These are phyloP conservation scores for Stegostoma tigrinum DNA, from an alignment of 2,113 vertebrate genomes.

Conservation along the genomic window DNA sequence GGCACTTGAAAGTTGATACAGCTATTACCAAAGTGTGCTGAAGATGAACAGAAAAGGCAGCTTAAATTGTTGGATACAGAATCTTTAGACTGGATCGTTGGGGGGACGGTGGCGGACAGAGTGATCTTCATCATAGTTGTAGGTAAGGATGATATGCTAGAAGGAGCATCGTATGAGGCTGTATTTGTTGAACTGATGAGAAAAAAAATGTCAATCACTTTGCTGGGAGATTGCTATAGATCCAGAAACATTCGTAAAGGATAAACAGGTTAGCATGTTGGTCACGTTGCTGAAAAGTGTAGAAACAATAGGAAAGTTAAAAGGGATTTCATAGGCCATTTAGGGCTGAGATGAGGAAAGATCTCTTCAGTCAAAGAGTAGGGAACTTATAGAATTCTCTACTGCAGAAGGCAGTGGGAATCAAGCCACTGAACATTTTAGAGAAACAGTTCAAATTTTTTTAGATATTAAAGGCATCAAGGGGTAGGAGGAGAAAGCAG, in stretches of 20 bases:
- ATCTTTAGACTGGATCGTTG: not conserved
- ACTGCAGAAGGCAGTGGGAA: too few relatives aligned
- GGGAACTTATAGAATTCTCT: too few relatives aligned
- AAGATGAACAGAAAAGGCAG: not conserved
- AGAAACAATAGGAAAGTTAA: not conserved
- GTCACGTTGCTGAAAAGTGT: not conserved
- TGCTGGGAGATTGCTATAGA: not conserved
- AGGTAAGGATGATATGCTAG: not conserved
- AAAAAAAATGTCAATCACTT: not conserved
- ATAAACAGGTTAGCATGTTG: not conserved
- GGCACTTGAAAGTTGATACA: too few relatives aligned
- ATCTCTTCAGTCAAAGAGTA: too few relatives aligned
- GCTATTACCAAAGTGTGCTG: not conserved
- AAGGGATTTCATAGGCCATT: not conserved
- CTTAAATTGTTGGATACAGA: not conserved
- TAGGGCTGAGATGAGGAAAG: too few relatives aligned
- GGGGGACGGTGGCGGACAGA: not conserved
- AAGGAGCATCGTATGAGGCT: not conserved
- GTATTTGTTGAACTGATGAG: not conserved
- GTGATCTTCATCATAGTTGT: not conserved
- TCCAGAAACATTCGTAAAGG: not conserved
- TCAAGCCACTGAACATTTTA: too few relatives aligned
- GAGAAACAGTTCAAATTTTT: too few relatives aligned
- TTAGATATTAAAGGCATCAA: too few relatives aligned
- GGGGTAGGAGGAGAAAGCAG: too few relatives aligned